Percentiles rank a stretch among this genome's conserved stretches.
phyloP scores from a whole-genome alignment of 1,140 invertebrate species.

The Mamestra configurata region DNA sequence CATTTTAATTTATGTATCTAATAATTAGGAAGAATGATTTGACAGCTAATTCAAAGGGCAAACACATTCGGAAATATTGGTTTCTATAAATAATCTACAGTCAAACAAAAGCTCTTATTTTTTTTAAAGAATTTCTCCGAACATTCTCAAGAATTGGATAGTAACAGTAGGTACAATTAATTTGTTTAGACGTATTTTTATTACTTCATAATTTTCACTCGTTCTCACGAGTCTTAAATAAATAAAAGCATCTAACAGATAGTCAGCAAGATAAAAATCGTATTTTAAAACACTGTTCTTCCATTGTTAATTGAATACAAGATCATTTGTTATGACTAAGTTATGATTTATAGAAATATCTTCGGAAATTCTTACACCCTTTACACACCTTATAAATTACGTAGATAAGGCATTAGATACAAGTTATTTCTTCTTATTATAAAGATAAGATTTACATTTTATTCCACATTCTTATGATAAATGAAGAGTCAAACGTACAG shows the following conservation, averaged over 20 bases:
- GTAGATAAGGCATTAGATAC: conserved; percentile 3
- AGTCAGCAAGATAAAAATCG: not conserved
- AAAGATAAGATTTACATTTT: conserved; percentile 21
- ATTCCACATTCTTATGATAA: not conserved
- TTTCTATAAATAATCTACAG: too few relatives aligned
- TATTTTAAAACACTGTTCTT: conserved; percentile 4
- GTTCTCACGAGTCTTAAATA: conserved; percentile 21
- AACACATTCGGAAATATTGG: too few relatives aligned
- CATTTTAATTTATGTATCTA: too few relatives aligned
- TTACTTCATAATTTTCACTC: not conserved
- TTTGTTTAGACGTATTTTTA: not conserved
- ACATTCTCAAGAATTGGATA: not conserved
- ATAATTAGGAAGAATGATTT: too few relatives aligned
- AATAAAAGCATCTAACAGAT: not conserved
- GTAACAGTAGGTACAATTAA: not conserved
- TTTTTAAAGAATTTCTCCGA: not conserved
- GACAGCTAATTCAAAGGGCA: too few relatives aligned
- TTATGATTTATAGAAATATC: conserved; percentile 20
- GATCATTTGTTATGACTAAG: not conserved
- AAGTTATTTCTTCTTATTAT: conserved; percentile 4
- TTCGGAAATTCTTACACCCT: conserved; percentile 24
- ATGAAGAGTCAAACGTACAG: not conserved
- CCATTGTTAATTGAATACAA: conserved; percentile 11
- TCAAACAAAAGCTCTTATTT: not conserved
- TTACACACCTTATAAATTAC: conserved; percentile 16